Conservation (phyloP, 2,888 invertebrate species). For the Leptopterna dolabrata region DNA sequence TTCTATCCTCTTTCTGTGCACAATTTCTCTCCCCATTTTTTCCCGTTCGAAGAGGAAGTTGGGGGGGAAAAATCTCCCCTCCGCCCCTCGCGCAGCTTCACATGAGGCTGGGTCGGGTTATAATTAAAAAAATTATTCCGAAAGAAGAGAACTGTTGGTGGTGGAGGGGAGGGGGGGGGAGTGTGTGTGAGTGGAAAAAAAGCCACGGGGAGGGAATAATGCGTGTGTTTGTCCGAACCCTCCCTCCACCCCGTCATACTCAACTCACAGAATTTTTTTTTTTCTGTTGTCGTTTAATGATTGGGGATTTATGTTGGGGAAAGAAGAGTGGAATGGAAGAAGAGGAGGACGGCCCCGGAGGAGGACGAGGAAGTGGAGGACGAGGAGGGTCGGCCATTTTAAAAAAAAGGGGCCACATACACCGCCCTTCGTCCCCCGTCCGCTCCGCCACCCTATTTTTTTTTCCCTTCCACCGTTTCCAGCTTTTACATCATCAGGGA, state of each 20-base stretch:
- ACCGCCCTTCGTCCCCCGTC: background rate
- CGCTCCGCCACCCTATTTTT: background rate
- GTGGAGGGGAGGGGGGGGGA: constrained; percentile 9
- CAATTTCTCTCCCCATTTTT: background rate
- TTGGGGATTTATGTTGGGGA: constrained; percentile 59
- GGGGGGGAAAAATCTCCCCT: background rate
- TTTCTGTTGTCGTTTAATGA: constrained; percentile 57
- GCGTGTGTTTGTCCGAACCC: constrained; percentile 55
- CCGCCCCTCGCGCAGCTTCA: background rate
- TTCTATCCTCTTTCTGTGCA: background rate
- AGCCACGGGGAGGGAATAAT: constrained; percentile 54
- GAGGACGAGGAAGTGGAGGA: background rate
- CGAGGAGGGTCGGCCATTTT: constrained; percentile 56
- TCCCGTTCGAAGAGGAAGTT: constrained; percentile 5
- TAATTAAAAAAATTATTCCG: constrained; percentile 57
- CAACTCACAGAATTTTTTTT: constrained; percentile 51
- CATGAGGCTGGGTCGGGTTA: constrained; percentile 50
- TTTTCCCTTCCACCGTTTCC: constrained; percentile 17
- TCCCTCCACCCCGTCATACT: constrained; percentile 1
- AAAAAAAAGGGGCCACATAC: constrained; percentile 52
- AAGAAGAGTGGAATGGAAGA: constrained; percentile 29
- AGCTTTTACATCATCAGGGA: constrained; percentile 49
- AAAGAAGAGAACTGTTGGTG: constrained; percentile 6
- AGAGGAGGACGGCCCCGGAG: background rate
- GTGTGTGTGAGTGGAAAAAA: too few relatives aligned